A percentile compares a stretch with the other conserved stretches of the same genome.
phyloP scores from a whole-genome alignment of 2,888 invertebrate genomes.

The Pollenia angustigena region DNA sequence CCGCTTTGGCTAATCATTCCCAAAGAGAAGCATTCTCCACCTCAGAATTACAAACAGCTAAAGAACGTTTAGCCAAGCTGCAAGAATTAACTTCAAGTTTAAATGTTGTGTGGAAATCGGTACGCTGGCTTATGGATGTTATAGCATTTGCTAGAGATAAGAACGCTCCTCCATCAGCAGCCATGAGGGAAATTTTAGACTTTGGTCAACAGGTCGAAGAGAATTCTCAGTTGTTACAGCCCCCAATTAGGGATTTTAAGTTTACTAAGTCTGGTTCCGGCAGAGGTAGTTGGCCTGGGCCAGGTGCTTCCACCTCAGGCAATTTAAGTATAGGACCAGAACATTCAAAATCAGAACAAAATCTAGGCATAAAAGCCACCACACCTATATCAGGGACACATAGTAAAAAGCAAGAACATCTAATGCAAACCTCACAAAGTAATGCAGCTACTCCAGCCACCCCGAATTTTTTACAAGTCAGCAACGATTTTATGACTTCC shows the following conservation, averaged over 20 bases:
- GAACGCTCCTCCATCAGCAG: slow-evolving; percentile 83
- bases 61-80: slow-evolving; percentile 92
- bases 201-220: slow-evolving; percentile 78
- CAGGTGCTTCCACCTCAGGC: slow-evolving; percentile 81
- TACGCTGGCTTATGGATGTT: slow-evolving; percentile 98
- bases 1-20: slow-evolving; percentile 95
- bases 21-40: slow-evolving; percentile 98
- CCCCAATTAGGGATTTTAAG: slow-evolving; percentile 87
- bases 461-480: slow-evolving; percentile 77
- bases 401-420: slow-evolving; percentile 63
- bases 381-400: slow-evolving; percentile 69
- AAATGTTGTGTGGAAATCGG: slow-evolving; percentile 96
- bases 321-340: slow-evolving; percentile 85
- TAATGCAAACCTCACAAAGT: slow-evolving; percentile 46
- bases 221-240: slow-evolving; percentile 82
- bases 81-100: slow-evolving; percentile 93
- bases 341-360: slow-evolving; percentile 93
- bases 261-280: slow-evolving; percentile 91
- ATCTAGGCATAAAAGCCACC: slow-evolving; percentile 82
- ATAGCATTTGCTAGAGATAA: slow-evolving; percentile 96
- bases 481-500: slow-evolving; percentile 74
- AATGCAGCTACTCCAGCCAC: slow-evolving; percentile 61
- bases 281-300: slow-evolving; percentile 94
- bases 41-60: slow-evolving; percentile 93
- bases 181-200: slow-evolving; percentile 83